Base-by-base conservation (phyloP, 1,140 invertebrate genomes). In the Brachionus sp. region DNA sequence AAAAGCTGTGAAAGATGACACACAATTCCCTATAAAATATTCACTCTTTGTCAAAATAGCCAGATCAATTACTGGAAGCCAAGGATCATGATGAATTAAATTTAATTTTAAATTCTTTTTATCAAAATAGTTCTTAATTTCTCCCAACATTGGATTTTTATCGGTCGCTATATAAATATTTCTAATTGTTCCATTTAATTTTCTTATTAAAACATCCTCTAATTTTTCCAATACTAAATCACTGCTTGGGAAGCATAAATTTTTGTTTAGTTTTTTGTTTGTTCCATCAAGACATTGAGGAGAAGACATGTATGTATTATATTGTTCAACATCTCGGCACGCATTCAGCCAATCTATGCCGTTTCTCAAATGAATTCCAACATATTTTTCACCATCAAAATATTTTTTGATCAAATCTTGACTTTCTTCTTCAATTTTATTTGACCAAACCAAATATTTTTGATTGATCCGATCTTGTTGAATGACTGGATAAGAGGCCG, bases 21-120 rank as follows among this genome's bases (percentile, higher is more conserved):
- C 93, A 89, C 97, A 98, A 89, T 98, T 98, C 13, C 95, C 97
- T 87, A 98, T 95, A 86, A 97, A 98, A 88, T 95, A 92, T 90
- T 98, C 95, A 0, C 95, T 91, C 86, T 92, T 91, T 37, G 93
- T 94, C 29, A 98, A 90, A 86, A 99, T 93, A 1, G 94, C 94
- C 78, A 98, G 89, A 88, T 98, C 95, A 12, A 97, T 88, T 88
- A 97, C 94, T 10, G 95, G 94, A 86, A 93, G 91, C 62, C 92
- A 89, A 35, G 91, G 88, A 3, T 91, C 87, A 82, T 93, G 39
- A 39, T 57, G 62, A 46, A 44, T 29, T 12, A 80, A 25, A 80
- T 84, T 75, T 13, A 66, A 39, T 33, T 84, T 29, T 29, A 46
- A 25, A 46, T 39, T 9, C 39, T 13, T 84, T 46, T 86, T 85